A percentile compares a stretch with the other conserved stretches of the same genome.
These are phyloP conservation scores for Zygothrica quintamaculata DNA, from an alignment of 2,888 invertebrate genomes.

Conservation along the genomic window DNA sequence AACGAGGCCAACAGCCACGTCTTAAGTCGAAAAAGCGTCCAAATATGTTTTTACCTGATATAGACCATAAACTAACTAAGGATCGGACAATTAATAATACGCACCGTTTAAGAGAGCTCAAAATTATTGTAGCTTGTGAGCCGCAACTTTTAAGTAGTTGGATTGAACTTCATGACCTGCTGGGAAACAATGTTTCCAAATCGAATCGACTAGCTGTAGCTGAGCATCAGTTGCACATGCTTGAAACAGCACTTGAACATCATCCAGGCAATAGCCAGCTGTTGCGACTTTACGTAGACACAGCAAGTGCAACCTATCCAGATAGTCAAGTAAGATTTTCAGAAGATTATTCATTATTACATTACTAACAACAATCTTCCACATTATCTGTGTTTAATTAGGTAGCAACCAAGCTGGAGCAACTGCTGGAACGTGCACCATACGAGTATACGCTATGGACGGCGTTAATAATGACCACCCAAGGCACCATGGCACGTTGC, in stretches of 20 bases:
- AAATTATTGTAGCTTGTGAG: conserved; percentile 22
- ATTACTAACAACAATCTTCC: no score
- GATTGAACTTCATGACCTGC: conserved; percentile 87
- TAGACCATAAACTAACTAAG: conserved; percentile 63
- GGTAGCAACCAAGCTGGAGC: conserved; percentile 84
- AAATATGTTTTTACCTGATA: neutral
- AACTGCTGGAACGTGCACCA: conserved; percentile 73
- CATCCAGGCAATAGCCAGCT: conserved; percentile 86
- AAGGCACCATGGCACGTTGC: conserved; percentile 87
- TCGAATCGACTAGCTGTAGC: conserved; percentile 80
- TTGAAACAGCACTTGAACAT: conserved; percentile 87
- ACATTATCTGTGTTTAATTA: conserved; percentile 63
- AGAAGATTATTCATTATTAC: neutral
- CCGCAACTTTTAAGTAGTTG: conserved; percentile 85
- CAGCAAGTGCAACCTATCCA: conserved; percentile 85
- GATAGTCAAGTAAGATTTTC: conserved; percentile 86
- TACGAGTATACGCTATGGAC: conserved; percentile 82
- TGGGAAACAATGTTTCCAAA: conserved; percentile 84
- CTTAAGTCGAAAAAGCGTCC: conserved; percentile 11
- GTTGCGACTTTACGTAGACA: conserved; percentile 83
- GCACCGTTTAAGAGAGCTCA: conserved; percentile 82
- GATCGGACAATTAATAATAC: conserved; percentile 86
- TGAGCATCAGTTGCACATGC: conserved; percentile 87
- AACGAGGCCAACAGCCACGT: fast-evolving
- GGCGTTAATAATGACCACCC: conserved; percentile 82